Evolutionary conservation across 1,140 invertebrate species (phyloP).

Genomic region (Drosophila orena): DNA sequence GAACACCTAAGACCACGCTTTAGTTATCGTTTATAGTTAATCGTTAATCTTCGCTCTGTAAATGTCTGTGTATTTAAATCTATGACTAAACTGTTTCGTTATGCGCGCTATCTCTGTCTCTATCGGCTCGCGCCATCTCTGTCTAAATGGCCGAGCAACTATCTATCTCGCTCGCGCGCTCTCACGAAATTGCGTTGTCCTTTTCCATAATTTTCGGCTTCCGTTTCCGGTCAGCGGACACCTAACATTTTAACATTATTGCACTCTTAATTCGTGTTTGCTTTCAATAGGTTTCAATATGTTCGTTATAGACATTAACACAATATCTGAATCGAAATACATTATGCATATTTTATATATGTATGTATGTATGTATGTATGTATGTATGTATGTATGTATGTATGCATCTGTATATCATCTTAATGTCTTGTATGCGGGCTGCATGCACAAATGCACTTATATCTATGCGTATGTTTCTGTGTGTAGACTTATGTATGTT

Average conservation of each 20-base stretch:
- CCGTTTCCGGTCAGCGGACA: slow-evolving; percentile 28
- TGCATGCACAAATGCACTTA: slow-evolving; percentile 13
- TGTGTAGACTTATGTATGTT: slow-evolving; percentile 18
- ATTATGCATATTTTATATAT: slow-evolving; percentile 38
- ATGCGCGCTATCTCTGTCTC: slow-evolving; percentile 30
- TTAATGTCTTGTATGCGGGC: slow-evolving; percentile 13
- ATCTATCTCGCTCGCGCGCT: slow-evolving; percentile 51
- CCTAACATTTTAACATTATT: slow-evolving; percentile 15
- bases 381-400: slow-evolving; percentile 22
- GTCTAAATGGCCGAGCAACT: slow-evolving; percentile 54
- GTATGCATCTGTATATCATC: slow-evolving; percentile 25
- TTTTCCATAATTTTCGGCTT: slow-evolving; percentile 15
- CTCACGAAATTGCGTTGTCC: slow-evolving; percentile 54
- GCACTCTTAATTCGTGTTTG: slow-evolving; percentile 39
- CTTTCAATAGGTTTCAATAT: slow-evolving; percentile 28
- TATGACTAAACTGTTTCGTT: slow-evolving; percentile 63
- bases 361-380: slow-evolving; percentile 21
- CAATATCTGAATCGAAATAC: slow-evolving; percentile 66
- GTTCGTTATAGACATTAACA: slow-evolving; percentile 59
- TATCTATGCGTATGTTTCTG: slow-evolving; percentile 15
- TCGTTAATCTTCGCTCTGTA: slow-evolving; percentile 29
- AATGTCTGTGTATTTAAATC: slow-evolving; percentile 42
- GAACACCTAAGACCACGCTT: slow-evolving; percentile 53
- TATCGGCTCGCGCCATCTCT: slow-evolving; percentile 6
- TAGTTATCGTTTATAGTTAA: slow-evolving; percentile 29